Conservation (phyloP, 2,113 vertebrate genomes). For the Pitta sordida region DNA sequence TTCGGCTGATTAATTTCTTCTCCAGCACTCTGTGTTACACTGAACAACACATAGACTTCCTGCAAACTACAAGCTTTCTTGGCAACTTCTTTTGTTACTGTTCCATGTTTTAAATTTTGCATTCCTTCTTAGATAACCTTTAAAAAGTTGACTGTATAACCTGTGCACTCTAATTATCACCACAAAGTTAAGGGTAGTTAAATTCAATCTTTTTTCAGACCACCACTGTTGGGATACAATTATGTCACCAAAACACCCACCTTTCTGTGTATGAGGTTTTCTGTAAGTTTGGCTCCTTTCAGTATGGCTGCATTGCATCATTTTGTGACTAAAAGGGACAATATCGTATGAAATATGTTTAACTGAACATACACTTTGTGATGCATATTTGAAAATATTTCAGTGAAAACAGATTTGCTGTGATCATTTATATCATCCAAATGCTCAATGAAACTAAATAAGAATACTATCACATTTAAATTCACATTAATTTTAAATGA, state of each 20-base stretch:
- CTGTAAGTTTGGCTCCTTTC: background rate
- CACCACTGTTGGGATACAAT: background rate
- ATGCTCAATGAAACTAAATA: background rate
- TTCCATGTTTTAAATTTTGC: background rate
- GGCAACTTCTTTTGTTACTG: background rate
- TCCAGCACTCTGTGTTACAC: background rate
- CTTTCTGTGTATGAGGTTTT: background rate
- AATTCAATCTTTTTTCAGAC: background rate
- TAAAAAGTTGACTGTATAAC: background rate
- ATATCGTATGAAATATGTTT: background rate
- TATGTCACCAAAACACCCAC: background rate
- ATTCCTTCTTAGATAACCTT: background rate
- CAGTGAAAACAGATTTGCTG: background rate
- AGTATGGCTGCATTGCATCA: background rate
- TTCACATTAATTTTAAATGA: background rate
- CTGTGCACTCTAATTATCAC: background rate
- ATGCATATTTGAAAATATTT: background rate
- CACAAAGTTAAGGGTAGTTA: background rate
- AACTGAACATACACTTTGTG: background rate
- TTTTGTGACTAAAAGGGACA: background rate
- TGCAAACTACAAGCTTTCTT: background rate
- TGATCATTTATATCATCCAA: background rate
- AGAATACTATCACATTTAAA: background rate
- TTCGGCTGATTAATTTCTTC: conserved; percentile 53
- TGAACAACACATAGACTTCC: conserved; percentile 1